These are phyloP conservation scores for Acrobasis consociella DNA, from an alignment of 2,888 invertebrate genomes.

Conservation along the genomic window DNA sequence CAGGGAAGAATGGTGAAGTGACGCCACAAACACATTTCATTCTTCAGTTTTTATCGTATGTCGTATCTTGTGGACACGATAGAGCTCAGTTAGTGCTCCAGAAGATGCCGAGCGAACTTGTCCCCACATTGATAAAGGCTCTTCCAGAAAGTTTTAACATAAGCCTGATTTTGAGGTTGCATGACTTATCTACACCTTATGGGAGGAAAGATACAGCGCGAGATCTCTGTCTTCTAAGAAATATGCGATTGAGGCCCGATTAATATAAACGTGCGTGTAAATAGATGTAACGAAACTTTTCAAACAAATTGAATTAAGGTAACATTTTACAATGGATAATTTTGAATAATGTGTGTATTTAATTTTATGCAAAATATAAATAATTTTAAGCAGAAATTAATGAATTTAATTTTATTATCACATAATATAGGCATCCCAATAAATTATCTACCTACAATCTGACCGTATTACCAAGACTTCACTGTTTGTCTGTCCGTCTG, in stretches of 20 bases:
- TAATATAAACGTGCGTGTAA: constrained; percentile 37
- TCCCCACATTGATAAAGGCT: constrained; percentile 91
- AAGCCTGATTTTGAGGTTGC: constrained; percentile 88
- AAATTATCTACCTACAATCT: too few relatives aligned
- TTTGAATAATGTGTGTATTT: too few relatives aligned
- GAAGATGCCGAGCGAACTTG: constrained; percentile 88
- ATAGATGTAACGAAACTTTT: constrained; percentile 8
- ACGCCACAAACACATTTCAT: constrained; percentile 93
- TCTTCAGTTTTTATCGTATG: constrained; percentile 88
- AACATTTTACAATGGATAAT: too few relatives aligned
- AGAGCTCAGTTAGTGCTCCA: constrained; percentile 87
- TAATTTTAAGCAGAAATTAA: not conserved
- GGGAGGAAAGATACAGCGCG: constrained; percentile 94
- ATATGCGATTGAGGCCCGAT: constrained; percentile 87
- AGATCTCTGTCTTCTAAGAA: constrained; percentile 92
- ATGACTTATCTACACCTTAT: constrained; percentile 88
- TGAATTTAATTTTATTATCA: not conserved
- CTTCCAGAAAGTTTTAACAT: constrained; percentile 90
- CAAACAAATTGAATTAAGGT: not conserved
- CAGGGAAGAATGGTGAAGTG: constrained; percentile 88
- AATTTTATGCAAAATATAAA: too few relatives aligned
- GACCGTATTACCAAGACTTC: too few relatives aligned
- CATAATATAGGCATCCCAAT: too few relatives aligned
- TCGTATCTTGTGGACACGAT: constrained; percentile 90
- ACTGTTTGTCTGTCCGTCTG: too few relatives aligned